Conservation (phyloP, 1,140 invertebrate species). For the Heliconius hewitsoni region DNA sequence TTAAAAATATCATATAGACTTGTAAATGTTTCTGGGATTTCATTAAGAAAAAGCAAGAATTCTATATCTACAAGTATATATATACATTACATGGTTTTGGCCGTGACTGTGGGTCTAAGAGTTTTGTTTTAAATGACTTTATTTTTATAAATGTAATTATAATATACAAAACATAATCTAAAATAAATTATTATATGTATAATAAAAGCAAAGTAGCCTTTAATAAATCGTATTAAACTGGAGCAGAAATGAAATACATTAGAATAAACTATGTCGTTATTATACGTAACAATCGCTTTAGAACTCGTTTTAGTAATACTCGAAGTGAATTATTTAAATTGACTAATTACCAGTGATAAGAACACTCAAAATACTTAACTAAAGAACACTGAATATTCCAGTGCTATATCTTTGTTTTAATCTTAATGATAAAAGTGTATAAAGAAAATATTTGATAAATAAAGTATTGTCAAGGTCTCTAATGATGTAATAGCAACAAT, state of each 20-base stretch:
- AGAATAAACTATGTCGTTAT: neutral
- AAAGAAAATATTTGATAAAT: conserved; percentile 58
- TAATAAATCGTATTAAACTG: neutral
- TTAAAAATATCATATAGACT: neutral
- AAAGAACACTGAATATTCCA: neutral
- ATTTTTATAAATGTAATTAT: neutral
- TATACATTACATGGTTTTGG: too few relatives aligned
- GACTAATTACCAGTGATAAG: conserved; percentile 13
- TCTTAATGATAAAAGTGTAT: conserved; percentile 18
- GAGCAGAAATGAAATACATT: conserved; percentile 2
- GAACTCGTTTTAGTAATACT: conserved; percentile 6
- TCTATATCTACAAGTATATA: too few relatives aligned
- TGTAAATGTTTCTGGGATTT: neutral
- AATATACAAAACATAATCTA: neutral
- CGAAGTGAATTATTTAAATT: conserved; percentile 19
- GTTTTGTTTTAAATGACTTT: too few relatives aligned
- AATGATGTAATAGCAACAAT: conserved; percentile 67
- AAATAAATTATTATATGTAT: neutral
- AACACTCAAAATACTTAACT: neutral
- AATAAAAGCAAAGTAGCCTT: neutral
- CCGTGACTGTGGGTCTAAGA: too few relatives aligned
- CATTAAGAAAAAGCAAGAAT: neutral
- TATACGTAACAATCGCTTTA: neutral
- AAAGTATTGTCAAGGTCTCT: conserved; percentile 59
- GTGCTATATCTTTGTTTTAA: neutral